Evolutionary conservation across 2,113 vertebrate species (phyloP), one percentile per base, ranked within the genome.

Genomic region (Accipiter virgatus): DNA sequence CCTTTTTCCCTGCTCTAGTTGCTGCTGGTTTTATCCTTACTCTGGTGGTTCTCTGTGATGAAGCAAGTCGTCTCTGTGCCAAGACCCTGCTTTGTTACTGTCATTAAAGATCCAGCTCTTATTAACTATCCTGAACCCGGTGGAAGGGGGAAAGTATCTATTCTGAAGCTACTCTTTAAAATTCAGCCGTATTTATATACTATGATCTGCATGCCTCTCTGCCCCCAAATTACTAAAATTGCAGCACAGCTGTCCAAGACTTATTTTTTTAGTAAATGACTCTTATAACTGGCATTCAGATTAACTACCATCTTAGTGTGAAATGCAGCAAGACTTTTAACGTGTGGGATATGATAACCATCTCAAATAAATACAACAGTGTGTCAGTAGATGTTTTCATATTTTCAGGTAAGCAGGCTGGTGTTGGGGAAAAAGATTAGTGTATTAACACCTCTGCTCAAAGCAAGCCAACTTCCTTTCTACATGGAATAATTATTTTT

Each of bases 381-480:
- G 48, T 9, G 3, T 94, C 71, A 81, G 92, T 85, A 88, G 71
- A 81, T 53, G 55, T 87, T 96, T 97, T 93, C 65, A 52, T 95
- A 75, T 90, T 87, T 95, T 96, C 90, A 96, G 91, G 93, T 97
- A 93, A 93, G 88, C 75, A 72, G 71, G 31, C 62, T 87, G 59
- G 36, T 89, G 72, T 53, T 90, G 65, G 73, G 71, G 75, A 59
- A 93, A 86, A 96, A 93, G 56, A 78, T 96, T 96, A 91, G 52
- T 92, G 94, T 94, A 88, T 97, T 97, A 96, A 97, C 96, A 95
- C 84, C 83, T 97, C 80, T 50, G 59, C 86, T 95, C 78, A 75
- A 93, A 96, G 93, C 70, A 86, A 86, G 63, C 73, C 86, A 91
- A 16, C 96, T 96, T 97, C 97, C 95, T 94, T 93, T 96, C 84